phyloP scores from a whole-genome alignment of 2,888 invertebrate species.

The Steinernema hermaphroditum region DNA sequence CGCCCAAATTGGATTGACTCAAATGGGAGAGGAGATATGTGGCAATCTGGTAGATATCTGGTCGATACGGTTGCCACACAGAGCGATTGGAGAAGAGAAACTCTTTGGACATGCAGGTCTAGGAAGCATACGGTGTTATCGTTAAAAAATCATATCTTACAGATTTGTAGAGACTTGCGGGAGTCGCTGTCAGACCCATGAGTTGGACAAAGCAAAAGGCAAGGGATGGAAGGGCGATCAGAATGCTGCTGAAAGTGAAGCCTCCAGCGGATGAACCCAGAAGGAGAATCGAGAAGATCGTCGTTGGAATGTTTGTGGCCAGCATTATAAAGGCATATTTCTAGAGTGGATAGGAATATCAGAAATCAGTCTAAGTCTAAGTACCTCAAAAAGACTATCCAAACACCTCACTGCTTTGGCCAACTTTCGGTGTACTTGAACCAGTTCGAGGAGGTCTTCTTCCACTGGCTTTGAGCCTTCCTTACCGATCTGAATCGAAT shows the following conservation, averaged over 20 bases:
- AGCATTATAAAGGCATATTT: conserved; percentile 34
- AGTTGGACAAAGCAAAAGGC: conserved; percentile 35
- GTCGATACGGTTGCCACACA: conserved; percentile 13
- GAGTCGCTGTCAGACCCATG: conserved; percentile 34
- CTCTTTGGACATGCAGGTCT: conserved; percentile 25
- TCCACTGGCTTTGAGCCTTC: background rate
- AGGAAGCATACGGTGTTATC: background rate
- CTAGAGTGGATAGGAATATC: no score
- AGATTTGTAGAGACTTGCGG: conserved; percentile 35
- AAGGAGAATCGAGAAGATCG: conserved; percentile 36
- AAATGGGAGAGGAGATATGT: conserved; percentile 29
- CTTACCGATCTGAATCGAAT: background rate
- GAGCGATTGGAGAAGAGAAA: background rate
- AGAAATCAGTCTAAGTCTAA: background rate
- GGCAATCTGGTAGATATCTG: background rate
- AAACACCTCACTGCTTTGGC: conserved; percentile 4
- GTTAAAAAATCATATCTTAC: conserved; percentile 10
- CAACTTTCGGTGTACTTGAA: conserved; percentile 5
- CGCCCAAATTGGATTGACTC: conserved; percentile 28
- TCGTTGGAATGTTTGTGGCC: conserved; percentile 40
- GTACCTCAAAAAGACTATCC: conserved; percentile 13
- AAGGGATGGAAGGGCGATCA: conserved; percentile 33
- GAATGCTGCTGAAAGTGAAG: background rate
- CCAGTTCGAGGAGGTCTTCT: conserved; percentile 9
- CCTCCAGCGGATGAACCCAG: conserved; percentile 1